Conservation (phyloP, 2,797 vertebrate species). For the Falco berigora region DNA sequence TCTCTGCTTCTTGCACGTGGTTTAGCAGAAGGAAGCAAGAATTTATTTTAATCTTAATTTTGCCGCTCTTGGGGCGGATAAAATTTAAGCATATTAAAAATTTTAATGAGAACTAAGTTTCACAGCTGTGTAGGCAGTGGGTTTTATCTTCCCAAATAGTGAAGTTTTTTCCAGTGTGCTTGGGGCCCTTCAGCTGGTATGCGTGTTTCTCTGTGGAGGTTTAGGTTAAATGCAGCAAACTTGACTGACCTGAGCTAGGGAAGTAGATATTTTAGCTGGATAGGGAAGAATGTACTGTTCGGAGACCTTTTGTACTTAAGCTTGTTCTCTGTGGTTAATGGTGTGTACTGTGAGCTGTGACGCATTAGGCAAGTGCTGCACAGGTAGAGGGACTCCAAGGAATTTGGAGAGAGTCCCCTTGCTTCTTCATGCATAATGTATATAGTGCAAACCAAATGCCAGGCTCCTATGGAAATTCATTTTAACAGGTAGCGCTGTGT, state of each 20-base stretch:
- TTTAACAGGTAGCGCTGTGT: accelerated
- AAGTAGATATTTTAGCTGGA: not conserved
- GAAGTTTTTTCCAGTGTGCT: not conserved
- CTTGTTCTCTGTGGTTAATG: not conserved
- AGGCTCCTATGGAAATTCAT: not conserved
- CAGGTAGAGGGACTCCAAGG: not conserved
- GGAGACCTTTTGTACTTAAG: not conserved
- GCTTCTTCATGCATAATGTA: not conserved
- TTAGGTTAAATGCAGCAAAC: not conserved
- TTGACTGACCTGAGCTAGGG: not conserved
- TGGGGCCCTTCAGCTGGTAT: not conserved
- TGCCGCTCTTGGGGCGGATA: not conserved
- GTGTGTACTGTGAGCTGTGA: not conserved
- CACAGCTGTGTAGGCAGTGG: not conserved
- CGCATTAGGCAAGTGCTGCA: not conserved
- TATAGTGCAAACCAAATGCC: not conserved
- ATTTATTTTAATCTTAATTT: not conserved
- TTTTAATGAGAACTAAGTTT: not conserved
- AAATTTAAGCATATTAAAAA: not conserved
- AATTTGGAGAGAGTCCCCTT: not conserved
- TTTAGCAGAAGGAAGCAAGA: not conserved
- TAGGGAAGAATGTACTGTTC: not conserved
- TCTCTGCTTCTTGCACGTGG: not conserved
- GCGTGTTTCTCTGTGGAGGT: not conserved
- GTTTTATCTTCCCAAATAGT: not conserved